Percentiles rank a stretch among this genome's conserved stretches.
Conservation (phyloP, 2,888 invertebrate genomes). For the Nephrotoma guestfalica region DNA sequence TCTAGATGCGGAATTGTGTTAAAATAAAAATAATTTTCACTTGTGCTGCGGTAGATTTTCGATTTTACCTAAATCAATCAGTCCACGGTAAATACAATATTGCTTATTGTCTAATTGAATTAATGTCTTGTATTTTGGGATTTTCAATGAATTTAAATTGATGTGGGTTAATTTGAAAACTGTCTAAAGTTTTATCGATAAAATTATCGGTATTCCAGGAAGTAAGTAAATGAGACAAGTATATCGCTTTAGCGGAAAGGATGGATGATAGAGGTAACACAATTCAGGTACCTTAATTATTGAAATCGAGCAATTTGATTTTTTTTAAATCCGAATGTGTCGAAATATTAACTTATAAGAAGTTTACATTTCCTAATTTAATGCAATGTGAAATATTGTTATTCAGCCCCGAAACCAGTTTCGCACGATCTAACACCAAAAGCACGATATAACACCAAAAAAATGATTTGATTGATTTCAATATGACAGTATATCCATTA, state of each 20-base stretch:
- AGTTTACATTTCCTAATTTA: too few relatives aligned
- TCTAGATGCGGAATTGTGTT: not conserved
- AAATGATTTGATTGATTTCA: too few relatives aligned
- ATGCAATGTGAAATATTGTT: too few relatives aligned
- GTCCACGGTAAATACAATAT: not conserved
- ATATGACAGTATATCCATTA: too few relatives aligned
- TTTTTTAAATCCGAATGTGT: too few relatives aligned
- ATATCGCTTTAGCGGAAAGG: not conserved
- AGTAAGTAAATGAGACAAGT: not conserved
- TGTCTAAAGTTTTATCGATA: not conserved
- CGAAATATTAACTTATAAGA: too few relatives aligned
- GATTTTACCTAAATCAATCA: not conserved
- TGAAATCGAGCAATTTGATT: too few relatives aligned
- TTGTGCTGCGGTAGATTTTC: not conserved
- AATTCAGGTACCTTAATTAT: not conserved
- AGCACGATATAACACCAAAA: too few relatives aligned
- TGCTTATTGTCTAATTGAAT: not conserved
- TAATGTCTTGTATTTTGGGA: not conserved
- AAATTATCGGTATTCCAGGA: not conserved
- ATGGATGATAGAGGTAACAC: not conserved
- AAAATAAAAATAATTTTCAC: not conserved
- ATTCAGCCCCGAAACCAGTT: too few relatives aligned
- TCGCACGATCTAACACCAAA: too few relatives aligned
- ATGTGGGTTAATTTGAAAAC: not conserved
- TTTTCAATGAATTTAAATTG: not conserved